These are phyloP conservation scores for Porites australiensis DNA, from an alignment of 64 coral and sea anemone species.

Conservation along the genomic window DNA sequence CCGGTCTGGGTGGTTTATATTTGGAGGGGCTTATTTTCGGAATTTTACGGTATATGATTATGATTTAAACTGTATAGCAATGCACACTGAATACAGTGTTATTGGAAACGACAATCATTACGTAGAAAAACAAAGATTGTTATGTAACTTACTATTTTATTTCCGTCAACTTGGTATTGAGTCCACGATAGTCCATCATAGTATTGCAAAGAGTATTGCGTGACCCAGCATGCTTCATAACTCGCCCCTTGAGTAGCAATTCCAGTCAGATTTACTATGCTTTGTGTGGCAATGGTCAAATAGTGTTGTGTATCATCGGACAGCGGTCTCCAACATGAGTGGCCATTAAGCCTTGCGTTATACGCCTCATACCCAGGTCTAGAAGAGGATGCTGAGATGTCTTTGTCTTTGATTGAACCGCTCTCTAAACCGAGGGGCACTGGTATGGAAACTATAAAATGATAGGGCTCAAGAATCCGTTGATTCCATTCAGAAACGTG, in stretches of 20 bases:
- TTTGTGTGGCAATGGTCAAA: background rate
- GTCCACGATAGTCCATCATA: background rate
- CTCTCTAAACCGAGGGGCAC: background rate
- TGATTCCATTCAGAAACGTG: no score
- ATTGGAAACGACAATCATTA: no score
- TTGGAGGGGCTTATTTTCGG: no score
- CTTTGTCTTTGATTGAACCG: background rate
- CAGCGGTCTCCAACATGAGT: background rate
- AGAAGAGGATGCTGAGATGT: background rate
- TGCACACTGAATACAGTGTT: no score
- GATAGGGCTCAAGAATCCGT: background rate
- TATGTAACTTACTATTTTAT: background rate
- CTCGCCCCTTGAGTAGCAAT: background rate
- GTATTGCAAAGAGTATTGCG: background rate
- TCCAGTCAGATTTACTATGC: background rate
- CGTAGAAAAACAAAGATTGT: no score
- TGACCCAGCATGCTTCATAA: background rate
- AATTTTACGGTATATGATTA: no score
- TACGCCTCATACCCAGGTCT: background rate
- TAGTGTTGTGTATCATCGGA: background rate
- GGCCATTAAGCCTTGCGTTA: background rate
- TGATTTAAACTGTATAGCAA: no score
- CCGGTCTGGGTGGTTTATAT: no score
- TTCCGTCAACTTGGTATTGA: background rate
- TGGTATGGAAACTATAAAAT: background rate